A percentile compares a stretch with the other conserved stretches of the same genome.
phyloP scores from a whole-genome alignment of 35 echinoderm and acorn worm species.

The Stichopus chloronotus region DNA sequence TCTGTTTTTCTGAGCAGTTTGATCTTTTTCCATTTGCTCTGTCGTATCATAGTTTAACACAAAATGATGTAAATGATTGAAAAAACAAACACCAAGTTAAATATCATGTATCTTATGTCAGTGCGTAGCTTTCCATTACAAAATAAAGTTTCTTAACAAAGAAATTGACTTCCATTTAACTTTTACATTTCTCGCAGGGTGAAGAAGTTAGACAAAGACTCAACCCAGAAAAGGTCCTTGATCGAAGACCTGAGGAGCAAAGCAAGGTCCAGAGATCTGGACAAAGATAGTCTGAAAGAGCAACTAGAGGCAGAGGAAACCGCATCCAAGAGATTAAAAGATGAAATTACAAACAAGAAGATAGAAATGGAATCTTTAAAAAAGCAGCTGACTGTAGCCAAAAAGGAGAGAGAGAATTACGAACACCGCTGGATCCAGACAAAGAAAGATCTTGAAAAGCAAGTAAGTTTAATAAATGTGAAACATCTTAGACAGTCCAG shows the following conservation, averaged over 20 bases:
- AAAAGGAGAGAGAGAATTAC: conserved; percentile 65
- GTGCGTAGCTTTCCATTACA: conserved; percentile 20
- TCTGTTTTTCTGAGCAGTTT: too few species aligned
- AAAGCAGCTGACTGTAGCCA: conserved; percentile 47
- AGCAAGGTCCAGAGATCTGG: conserved; percentile 51
- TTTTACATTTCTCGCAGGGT: neutral
- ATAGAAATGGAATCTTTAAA: conserved; percentile 57
- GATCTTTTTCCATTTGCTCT: too few species aligned
- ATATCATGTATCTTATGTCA: too few species aligned
- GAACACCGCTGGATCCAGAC: conserved; percentile 40
- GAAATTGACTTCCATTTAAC: neutral
- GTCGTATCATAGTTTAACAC: too few species aligned
- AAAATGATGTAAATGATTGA: too few species aligned
- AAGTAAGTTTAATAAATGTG: neutral
- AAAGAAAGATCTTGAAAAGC: conserved; percentile 45
- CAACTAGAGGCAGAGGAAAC: conserved; percentile 24
- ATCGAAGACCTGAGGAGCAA: conserved; percentile 88
- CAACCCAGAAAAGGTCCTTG: conserved; percentile 89
- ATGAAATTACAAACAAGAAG: conserved; percentile 54
- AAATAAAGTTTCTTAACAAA: neutral
- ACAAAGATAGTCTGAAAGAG: conserved; percentile 37
- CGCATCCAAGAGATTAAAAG: conserved; percentile 20
- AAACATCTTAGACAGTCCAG: too few species aligned
- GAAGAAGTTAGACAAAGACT: conserved; percentile 70
- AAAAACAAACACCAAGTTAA: too few species aligned